Conservation (phyloP, 2,888 invertebrate genomes). For the Pinctada fucata region DNA sequence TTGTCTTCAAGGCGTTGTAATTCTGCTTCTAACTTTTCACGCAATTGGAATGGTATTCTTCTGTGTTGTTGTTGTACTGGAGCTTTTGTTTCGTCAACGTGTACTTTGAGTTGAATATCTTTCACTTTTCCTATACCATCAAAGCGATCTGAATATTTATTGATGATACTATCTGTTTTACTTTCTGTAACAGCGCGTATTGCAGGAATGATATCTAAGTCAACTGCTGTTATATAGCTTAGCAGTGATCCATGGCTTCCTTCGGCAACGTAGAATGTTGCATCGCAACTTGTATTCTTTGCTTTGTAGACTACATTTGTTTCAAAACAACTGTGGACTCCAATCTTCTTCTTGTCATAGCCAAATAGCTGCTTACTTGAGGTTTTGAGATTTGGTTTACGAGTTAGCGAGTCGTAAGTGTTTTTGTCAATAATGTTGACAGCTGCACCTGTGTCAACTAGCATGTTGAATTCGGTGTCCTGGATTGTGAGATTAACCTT, state of each 20-base stretch:
- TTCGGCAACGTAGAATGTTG: conserved; percentile 2
- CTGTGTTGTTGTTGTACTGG: too few species aligned
- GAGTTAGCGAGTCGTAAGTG: not conserved
- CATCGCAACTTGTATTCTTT: not conserved
- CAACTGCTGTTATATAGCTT: conserved; percentile 16
- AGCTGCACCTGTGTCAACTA: conserved; percentile 2
- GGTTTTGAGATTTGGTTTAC: conserved; percentile 1
- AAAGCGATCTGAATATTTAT: too few species aligned
- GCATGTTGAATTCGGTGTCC: conserved; percentile 2
- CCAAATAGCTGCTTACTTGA: not conserved
- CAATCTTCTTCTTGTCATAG: conserved; percentile 1
- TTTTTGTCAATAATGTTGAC: conserved; percentile 7
- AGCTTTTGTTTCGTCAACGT: too few species aligned
- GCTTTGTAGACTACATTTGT: not conserved
- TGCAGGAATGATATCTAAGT: conserved; percentile 20
- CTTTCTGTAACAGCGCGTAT: conserved; percentile 12
- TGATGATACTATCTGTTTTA: conserved; percentile 1
- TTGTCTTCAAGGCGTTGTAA: too few species aligned
- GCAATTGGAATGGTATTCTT: too few species aligned
- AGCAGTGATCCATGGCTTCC: conserved; percentile 12
- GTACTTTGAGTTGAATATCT: too few species aligned
- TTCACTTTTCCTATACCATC: too few species aligned
- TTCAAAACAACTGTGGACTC: conserved; percentile 4
- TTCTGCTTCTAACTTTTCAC: too few species aligned
- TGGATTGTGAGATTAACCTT: too few species aligned